Base-by-base conservation (phyloP, 2,797 vertebrate genomes). In the Zenarchopterus dispar region DNA sequence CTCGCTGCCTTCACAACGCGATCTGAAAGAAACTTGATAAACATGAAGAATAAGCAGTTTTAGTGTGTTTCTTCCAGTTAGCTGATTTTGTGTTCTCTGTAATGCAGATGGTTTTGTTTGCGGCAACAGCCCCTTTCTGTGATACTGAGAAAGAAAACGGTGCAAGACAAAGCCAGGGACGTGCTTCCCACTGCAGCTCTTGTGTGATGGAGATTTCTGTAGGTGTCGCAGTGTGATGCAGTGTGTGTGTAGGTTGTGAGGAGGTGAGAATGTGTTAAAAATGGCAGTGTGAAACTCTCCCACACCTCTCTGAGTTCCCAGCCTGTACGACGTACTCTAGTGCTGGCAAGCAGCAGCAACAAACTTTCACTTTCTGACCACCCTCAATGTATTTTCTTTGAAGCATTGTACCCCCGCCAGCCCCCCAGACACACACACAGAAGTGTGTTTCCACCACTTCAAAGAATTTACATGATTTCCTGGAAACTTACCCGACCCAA, bases 1-100 rank as follows among this genome's bases (percentile, higher is more conserved):
- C 91, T 94, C 0, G 95, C 96, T 0, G 97, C 96, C 64, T 95
- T 92, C 70, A 95, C 87, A 26, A 98, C 93, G 4, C 94, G 94
- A 61, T 97, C 95, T 0, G 93, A 93, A 63, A 96, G 93, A 55
- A 95, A 97, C 97, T 99, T 52, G 9, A 69, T 31, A 62, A 60
- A 75, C 47, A 87, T 2, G 28, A 18, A 65, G 41, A 26, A 33
- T 5, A 33, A 60, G n/a, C 9, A 2, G 4, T 19, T 26, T 33
- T 19, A 2, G 9, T 9, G 9, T 53, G 21, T 47, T 23, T 59
- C 7, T 19, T 18, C 13, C 6, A n/a, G 5, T 13, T 9, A 15
- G 8, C 1, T 28, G 24, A 2, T 36, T n/a, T 24, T 26, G 13
- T 16, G 31, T 39, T 51, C 8, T 3, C 49, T 56, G 18, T 56